A percentile compares a stretch with the other conserved stretches of the same genome.
Conservation (phyloP, 2,797 vertebrate genomes). For the Cyclopterus lumpus region DNA sequence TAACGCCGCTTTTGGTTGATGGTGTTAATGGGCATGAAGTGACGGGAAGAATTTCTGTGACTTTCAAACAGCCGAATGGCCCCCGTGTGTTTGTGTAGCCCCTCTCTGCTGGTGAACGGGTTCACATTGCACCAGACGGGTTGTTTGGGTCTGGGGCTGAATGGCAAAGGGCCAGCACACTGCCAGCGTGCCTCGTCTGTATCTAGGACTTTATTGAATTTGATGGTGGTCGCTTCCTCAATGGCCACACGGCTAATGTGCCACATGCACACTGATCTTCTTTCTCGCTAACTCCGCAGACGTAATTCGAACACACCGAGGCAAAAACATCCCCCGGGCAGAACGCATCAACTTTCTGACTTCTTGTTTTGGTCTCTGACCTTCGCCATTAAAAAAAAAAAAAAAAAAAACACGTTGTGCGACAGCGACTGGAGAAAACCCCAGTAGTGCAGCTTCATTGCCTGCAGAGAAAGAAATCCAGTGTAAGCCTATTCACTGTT, state of each 20-base stretch:
- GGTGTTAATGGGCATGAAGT: not conserved
- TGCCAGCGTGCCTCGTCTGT: constrained; percentile 41
- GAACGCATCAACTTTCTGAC: constrained; percentile 28
- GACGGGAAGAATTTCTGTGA: constrained; percentile 15
- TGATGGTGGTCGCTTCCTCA: constrained; percentile 36
- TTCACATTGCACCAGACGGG: constrained; percentile 39
- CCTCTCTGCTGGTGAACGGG: constrained; percentile 33
- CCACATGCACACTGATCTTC: constrained; percentile 17
- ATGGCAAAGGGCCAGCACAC: constrained; percentile 37
- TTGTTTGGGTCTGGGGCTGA: constrained; percentile 38
- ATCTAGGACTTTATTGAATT: constrained; percentile 43
- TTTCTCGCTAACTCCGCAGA: not conserved
- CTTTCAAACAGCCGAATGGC: constrained; percentile 27
- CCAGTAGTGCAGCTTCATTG: constrained; percentile 26
- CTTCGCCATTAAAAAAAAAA: constrained; percentile 11
- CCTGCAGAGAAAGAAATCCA: constrained; percentile 36
- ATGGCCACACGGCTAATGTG: constrained; percentile 14
- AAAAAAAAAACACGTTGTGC: constrained; percentile 11
- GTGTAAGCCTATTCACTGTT: constrained; percentile 24
- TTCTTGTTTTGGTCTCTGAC: constrained; percentile 39
- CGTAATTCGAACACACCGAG: constrained; percentile 39
- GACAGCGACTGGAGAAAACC: constrained; percentile 5
- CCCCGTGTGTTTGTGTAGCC: constrained; percentile 29
- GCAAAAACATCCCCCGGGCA: constrained; percentile 17
- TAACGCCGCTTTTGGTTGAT: not conserved